Evolutionary conservation across 2,113 vertebrate genomes (phyloP).

Genomic region (Passerina amoena): DNA sequence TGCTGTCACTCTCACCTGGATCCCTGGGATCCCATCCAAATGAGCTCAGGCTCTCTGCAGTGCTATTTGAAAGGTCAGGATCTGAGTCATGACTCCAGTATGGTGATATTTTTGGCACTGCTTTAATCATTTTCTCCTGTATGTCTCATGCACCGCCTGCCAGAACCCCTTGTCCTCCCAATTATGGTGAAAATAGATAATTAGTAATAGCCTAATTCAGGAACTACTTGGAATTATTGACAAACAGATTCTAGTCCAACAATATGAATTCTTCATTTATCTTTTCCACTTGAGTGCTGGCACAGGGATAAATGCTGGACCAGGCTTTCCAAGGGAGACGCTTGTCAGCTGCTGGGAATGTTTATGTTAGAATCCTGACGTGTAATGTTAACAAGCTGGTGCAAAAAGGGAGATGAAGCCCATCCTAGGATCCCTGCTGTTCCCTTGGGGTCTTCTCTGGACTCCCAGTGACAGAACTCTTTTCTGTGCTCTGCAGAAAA

Average conservation of each 20-base stretch:
- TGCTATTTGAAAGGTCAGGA: constrained; percentile 30
- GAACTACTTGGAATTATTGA: constrained; percentile 14
- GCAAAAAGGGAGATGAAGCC: not conserved
- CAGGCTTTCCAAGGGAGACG: not conserved
- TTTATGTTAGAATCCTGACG: not conserved
- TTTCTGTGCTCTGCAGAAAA: not conserved
- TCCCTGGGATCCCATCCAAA: not conserved
- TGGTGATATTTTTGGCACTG: constrained; percentile 39
- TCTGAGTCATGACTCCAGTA: constrained; percentile 41
- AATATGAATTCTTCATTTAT: not conserved
- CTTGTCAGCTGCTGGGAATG: not conserved
- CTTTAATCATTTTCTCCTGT: constrained; percentile 49
- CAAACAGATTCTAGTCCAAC: not conserved
- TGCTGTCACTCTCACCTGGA: not conserved
- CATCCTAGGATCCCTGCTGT: not conserved
- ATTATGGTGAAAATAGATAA: constrained; percentile 44
- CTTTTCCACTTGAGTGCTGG: not conserved
- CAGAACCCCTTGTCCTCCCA: constrained; percentile 14
- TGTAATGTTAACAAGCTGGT: not conserved
- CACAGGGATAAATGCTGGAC: not conserved
- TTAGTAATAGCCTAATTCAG: constrained; percentile 13
- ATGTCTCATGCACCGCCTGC: not conserved
- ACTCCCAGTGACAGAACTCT: not conserved
- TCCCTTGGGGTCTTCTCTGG: not conserved
- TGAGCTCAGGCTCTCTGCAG: not conserved